phyloP scores from a whole-genome alignment of 2,888 invertebrate species.

The Synergus umbraculus region DNA sequence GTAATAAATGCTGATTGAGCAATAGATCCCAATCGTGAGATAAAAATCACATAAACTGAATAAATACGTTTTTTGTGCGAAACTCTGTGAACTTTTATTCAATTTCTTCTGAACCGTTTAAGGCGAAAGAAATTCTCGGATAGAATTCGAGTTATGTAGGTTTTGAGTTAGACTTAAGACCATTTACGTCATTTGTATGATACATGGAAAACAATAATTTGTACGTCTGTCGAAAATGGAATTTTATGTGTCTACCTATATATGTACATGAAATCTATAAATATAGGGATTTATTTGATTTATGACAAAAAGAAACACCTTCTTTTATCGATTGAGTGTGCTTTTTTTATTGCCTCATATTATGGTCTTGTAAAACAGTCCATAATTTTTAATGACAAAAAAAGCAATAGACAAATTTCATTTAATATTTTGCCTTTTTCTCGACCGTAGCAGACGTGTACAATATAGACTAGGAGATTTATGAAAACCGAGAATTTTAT shows the following conservation, averaged over 20 bases:
- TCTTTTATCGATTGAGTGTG: conserved; percentile 1
- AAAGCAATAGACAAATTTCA: neutral
- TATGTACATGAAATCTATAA: neutral
- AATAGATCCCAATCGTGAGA: conserved; percentile 28
- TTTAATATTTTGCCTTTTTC: neutral
- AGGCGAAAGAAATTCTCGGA: neutral
- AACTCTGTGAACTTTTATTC: neutral
- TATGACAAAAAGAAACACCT: neutral
- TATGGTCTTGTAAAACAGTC: neutral
- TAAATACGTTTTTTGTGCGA: conserved; percentile 37
- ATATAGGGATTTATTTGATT: neutral
- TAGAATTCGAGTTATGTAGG: neutral
- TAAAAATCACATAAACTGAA: conserved; percentile 28
- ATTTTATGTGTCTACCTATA: neutral
- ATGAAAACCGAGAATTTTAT: neutral
- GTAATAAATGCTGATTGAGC: conserved; percentile 37
- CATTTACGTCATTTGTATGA: neutral
- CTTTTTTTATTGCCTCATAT: neutral
- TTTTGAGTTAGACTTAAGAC: neutral
- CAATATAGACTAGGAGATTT: no score
- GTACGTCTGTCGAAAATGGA: neutral
- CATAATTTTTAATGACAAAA: neutral
- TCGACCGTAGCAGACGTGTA: neutral
- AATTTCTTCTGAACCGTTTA: neutral
- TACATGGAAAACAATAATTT: neutral